A percentile compares a stretch with the other conserved stretches of the same genome.
Conservation (phyloP, 92 coral and sea anemone species). For the Palythoa heliodiscus region DNA sequence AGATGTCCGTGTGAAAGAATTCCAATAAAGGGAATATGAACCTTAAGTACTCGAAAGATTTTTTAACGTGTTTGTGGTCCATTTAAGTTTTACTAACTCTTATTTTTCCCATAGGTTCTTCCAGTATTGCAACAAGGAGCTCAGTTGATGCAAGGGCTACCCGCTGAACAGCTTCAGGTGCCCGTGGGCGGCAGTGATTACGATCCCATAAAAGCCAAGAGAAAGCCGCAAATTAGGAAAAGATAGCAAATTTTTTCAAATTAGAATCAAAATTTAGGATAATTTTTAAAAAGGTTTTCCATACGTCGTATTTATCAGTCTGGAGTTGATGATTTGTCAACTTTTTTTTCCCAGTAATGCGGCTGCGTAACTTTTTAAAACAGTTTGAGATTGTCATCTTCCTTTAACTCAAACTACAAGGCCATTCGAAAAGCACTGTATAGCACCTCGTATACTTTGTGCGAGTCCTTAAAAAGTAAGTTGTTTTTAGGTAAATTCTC, state of each 20-base stretch:
- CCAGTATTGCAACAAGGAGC: slow-evolving; percentile 76
- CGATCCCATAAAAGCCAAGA: slow-evolving; percentile 58
- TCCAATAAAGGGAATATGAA: background rate
- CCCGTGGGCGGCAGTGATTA: slow-evolving; percentile 61
- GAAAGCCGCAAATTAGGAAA: slow-evolving; percentile 54
- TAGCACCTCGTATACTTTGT: too few species aligned
- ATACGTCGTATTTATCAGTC: background rate
- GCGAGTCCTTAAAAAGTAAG: too few species aligned
- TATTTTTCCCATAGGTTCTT: slow-evolving; percentile 53
- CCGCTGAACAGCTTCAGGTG: slow-evolving; percentile 77
- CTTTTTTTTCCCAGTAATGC: background rate
- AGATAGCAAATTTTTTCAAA: slow-evolving; percentile 32
- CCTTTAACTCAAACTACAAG: too few species aligned
- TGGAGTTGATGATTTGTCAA: background rate
- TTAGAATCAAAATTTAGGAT: background rate
- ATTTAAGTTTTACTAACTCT: background rate
- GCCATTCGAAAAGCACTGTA: too few species aligned
- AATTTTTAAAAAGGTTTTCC: background rate
- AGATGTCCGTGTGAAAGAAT: too few species aligned
- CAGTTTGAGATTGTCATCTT: too few species aligned
- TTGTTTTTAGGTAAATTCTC: too few species aligned
- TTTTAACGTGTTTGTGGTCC: background rate
- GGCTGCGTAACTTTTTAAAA: too few species aligned
- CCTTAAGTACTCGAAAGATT: background rate
- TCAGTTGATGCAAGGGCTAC: slow-evolving; percentile 77